These are phyloP conservation scores for Dendrolimus pini DNA, from an alignment of 2,888 invertebrate species.

Conservation along the genomic window DNA sequence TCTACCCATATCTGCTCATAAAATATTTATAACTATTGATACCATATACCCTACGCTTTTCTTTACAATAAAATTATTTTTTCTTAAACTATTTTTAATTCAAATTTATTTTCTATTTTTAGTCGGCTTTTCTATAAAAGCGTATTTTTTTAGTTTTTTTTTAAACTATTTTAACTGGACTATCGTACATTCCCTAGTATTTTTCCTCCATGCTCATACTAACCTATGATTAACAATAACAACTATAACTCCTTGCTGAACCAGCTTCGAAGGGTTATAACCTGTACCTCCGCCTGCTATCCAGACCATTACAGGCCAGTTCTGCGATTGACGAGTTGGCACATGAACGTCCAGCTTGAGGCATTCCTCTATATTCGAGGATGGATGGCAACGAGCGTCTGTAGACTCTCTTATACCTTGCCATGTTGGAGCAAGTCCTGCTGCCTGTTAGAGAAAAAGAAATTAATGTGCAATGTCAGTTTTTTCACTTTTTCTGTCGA, in stretches of 20 bases:
- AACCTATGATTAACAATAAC: slow-evolving; percentile 57
- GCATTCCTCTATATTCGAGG: slow-evolving; percentile 74
- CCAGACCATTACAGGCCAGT: slow-evolving; percentile 58
- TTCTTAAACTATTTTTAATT: too few species aligned
- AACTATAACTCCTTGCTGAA: slow-evolving; percentile 44
- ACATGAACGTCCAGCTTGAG: slow-evolving; percentile 80
- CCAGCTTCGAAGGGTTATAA: slow-evolving; percentile 42
- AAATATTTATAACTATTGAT: too few species aligned
- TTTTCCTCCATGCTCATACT: neutral
- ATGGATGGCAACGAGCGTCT: slow-evolving; percentile 31
- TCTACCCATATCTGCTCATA: too few species aligned
- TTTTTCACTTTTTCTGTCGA: too few species aligned
- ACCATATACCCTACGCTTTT: too few species aligned
- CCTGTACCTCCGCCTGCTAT: slow-evolving; percentile 39
- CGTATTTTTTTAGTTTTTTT: too few species aligned
- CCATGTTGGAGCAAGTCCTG: slow-evolving; percentile 55
- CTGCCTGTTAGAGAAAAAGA: slow-evolving; percentile 30
- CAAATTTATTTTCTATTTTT: too few species aligned
- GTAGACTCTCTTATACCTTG: slow-evolving; percentile 36
- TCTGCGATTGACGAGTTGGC: slow-evolving; percentile 49
- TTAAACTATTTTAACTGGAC: too few species aligned
- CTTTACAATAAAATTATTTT: too few species aligned
- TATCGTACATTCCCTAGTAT: too few species aligned
- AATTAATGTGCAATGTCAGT: neutral
- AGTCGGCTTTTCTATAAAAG: too few species aligned